These are phyloP conservation scores for Zingel zingel DNA, from an alignment of 2,113 vertebrate species.

Conservation along the genomic window DNA sequence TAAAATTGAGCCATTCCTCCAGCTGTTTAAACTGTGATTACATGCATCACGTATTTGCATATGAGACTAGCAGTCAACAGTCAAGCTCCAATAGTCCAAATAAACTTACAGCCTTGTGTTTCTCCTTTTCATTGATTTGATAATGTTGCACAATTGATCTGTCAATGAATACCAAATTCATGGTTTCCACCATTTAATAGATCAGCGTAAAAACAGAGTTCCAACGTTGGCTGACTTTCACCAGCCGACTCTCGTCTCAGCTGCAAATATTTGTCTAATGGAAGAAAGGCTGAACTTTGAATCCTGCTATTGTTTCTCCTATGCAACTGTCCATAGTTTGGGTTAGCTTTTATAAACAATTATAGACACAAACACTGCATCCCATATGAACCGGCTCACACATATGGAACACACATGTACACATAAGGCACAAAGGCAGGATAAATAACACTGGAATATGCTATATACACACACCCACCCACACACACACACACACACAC, in stretches of 20 bases:
- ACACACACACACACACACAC: not conserved
- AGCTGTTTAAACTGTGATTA: not conserved
- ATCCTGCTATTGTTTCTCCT: slow-evolving; percentile 61
- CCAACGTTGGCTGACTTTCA: slow-evolving; percentile 17
- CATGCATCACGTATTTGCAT: not conserved
- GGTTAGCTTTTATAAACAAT: slow-evolving; percentile 59
- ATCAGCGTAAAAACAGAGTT: slow-evolving; percentile 21
- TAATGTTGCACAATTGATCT: not conserved
- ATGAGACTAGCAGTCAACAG: no score
- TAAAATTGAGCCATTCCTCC: not conserved
- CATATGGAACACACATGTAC: slow-evolving; percentile 19
- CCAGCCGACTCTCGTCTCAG: slow-evolving; percentile 56
- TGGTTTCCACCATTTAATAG: not conserved
- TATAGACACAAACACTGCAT: not conserved
- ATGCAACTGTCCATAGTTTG: slow-evolving; percentile 51
- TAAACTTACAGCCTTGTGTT: not conserved
- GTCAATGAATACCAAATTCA: not conserved
- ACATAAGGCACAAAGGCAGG: not conserved
- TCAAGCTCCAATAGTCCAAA: no score
- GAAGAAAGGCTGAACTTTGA: slow-evolving; percentile 54
- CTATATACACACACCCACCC: not conserved
- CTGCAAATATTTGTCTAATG: slow-evolving; percentile 63
- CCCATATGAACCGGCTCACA: slow-evolving; percentile 6
- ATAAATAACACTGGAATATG: not conserved
- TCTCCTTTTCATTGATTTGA: not conserved